phyloP scores from a whole-genome alignment of 1,140 invertebrate genomes.

The Aplysia californica region DNA sequence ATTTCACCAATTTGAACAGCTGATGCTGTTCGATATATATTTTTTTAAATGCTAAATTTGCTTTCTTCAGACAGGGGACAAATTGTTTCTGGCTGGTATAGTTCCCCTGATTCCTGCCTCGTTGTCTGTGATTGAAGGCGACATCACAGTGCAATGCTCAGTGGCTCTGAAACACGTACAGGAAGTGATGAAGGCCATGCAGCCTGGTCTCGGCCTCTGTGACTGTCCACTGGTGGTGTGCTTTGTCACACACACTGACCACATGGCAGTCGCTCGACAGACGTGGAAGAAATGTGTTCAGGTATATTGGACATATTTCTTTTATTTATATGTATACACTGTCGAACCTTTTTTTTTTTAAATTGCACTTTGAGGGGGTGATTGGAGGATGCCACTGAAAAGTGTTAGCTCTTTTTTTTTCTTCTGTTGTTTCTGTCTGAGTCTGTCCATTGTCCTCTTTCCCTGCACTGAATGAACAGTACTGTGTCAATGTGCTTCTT shows the following conservation, averaged over 20 bases:
- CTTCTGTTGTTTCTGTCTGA: too few species aligned
- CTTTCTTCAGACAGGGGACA: slow-evolving; percentile 76
- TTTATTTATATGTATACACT: too few species aligned
- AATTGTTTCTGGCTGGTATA: slow-evolving; percentile 90
- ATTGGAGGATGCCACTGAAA: too few species aligned
- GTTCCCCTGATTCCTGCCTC: slow-evolving; percentile 89
- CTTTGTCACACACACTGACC: slow-evolving; percentile 55
- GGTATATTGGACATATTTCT: not conserved
- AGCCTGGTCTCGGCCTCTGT: slow-evolving; percentile 78
- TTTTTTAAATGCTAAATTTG: too few species aligned
- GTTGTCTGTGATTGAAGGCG: slow-evolving; percentile 79
- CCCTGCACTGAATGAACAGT: too few species aligned
- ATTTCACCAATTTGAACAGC: too few species aligned
- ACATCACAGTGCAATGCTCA: slow-evolving; percentile 81
- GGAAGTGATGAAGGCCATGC: slow-evolving; percentile 83
- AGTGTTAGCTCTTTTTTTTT: too few species aligned
- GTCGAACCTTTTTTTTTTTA: too few species aligned
- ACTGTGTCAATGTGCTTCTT: too few species aligned
- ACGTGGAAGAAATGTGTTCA: slow-evolving; percentile 66
- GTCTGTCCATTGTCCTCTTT: too few species aligned
- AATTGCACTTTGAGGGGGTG: too few species aligned
- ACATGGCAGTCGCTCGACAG: slow-evolving; percentile 48
- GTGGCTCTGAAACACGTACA: slow-evolving; percentile 85
- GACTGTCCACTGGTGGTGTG: slow-evolving; percentile 73
- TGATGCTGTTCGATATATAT: too few species aligned